Percentiles rank a stretch among this genome's conserved stretches.
These are phyloP conservation scores for Turritopsis dohrnii DNA, from an alignment of 30 jellyfish, hydroid and myxozoan genomes.

Conservation along the genomic window DNA sequence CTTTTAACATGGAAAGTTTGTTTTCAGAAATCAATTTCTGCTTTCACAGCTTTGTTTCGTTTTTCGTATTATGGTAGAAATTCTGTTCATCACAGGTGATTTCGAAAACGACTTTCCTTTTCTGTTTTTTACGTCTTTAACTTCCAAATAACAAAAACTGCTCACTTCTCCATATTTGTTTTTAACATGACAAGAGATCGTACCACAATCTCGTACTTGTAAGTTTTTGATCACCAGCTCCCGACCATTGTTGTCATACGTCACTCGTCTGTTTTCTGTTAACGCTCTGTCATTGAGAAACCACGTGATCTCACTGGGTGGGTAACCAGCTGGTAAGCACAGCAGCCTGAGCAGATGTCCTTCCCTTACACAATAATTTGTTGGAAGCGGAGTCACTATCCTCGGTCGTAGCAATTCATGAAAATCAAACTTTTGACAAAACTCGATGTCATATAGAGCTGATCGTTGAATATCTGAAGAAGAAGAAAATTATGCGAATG, in stretches of 20 bases:
- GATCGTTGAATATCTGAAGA: slow-evolving; percentile 4
- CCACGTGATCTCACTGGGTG: slow-evolving; percentile 21
- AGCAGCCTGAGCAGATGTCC: neutral
- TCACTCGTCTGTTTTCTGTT: neutral
- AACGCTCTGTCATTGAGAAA: neutral
- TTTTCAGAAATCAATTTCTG: neutral
- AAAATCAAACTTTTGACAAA: neutral
- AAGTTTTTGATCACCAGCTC: slow-evolving; percentile 9
- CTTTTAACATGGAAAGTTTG: too few species aligned
- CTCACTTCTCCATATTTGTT: slow-evolving; percentile 22
- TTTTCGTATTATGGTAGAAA: neutral
- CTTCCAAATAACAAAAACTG: slow-evolving; percentile 11
- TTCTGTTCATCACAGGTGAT: neutral
- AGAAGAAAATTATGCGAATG: neutral
- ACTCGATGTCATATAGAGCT: neutral
- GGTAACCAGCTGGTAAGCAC: slow-evolving; percentile 19
- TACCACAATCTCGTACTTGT: slow-evolving; percentile 5
- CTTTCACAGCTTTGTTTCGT: neutral
- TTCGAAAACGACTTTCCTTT: neutral
- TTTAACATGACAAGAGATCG: slow-evolving; percentile 14
- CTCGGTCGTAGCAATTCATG: slow-evolving; percentile 6
- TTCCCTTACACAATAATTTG: neutral
- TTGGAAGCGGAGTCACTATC: slow-evolving; percentile 21
- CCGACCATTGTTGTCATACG: neutral
- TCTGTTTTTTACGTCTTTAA: neutral